A percentile compares a stretch with the other conserved stretches of the same genome.
phyloP scores from a whole-genome alignment of 37 sponge, comb jelly and placozoan genomes.

The Eunapius fragilis region DNA sequence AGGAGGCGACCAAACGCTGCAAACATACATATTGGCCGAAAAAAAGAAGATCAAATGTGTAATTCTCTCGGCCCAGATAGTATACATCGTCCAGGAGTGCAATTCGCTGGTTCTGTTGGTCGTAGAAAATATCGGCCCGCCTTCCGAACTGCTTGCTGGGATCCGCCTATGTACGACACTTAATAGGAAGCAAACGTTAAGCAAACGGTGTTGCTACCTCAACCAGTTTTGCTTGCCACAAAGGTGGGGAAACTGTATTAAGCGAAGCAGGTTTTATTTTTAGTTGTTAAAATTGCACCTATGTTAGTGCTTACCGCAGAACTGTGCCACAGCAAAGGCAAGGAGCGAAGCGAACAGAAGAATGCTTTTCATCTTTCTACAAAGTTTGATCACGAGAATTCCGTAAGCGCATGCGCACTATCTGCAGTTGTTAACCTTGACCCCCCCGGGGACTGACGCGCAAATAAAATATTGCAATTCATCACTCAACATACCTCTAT shows the following conservation, averaged over 20 bases:
- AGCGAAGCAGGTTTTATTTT: not conserved
- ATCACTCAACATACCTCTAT: too few relatives aligned
- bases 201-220: constrained; percentile 10
- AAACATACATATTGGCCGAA: not conserved
- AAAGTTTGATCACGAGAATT: not conserved
- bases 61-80: not conserved
- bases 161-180: constrained; percentile 18
- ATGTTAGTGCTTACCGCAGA: constrained; percentile 9
- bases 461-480: too few relatives aligned
- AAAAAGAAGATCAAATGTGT: constrained; percentile 25
- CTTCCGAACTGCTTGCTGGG: constrained; percentile 27
- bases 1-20: not conserved
- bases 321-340: constrained; percentile 1
- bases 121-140: constrained; percentile 33
- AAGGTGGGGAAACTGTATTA: constrained; percentile 26
- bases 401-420: not conserved
- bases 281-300: not conserved
- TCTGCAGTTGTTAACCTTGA: too few relatives aligned
- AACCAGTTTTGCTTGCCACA: constrained; percentile 26
- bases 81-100: constrained; percentile 13
- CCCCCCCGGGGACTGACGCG: too few relatives aligned
- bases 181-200: not conserved
- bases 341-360: not conserved
- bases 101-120: constrained; percentile 11
- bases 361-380: not conserved